A percentile compares a stretch with the other conserved stretches of the same genome.
These are phyloP conservation scores for Sylvilagus bachmani DNA, from an alignment of 2,113 vertebrate genomes.

Conservation along the genomic window DNA sequence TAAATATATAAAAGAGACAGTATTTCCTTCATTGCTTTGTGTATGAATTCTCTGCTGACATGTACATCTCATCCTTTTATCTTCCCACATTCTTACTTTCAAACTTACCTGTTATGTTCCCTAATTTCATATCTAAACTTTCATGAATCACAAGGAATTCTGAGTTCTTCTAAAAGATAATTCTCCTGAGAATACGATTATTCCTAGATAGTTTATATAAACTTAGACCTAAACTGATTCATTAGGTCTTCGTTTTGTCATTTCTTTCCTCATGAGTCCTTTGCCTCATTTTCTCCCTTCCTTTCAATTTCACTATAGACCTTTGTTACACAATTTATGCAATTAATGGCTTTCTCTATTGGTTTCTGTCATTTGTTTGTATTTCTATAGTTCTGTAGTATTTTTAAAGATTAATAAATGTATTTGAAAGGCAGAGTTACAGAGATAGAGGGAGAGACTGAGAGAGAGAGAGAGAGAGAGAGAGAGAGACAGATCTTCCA, in stretches of 20 bases:
- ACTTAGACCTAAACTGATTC: background rate
- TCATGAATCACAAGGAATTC: slow-evolving; percentile 31
- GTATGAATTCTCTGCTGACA: background rate
- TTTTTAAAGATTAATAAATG: background rate
- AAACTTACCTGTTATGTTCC: background rate
- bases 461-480: too few relatives aligned
- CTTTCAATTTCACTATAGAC: slow-evolving; percentile 3
- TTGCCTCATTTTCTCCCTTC: background rate
- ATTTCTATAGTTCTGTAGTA: background rate
- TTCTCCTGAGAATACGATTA: background rate
- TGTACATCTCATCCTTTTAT: background rate
- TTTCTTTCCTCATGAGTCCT: background rate
- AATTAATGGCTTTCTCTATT: slow-evolving; percentile 9
- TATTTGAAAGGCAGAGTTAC: too few relatives aligned
- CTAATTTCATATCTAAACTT: slow-evolving; percentile 49
- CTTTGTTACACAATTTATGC: background rate
- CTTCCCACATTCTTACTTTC: slow-evolving; percentile 15
- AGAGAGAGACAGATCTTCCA: too few relatives aligned
- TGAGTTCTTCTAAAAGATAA: slow-evolving; percentile 32
- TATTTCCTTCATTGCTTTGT: slow-evolving; percentile 3
- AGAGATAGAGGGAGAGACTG: too few relatives aligned
- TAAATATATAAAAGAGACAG: background rate
- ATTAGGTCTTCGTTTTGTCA: background rate
- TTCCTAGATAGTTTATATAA: slow-evolving; percentile 20
- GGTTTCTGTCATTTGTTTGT: background rate